These are phyloP conservation scores for Drosophila mulleri DNA, from an alignment of 2,888 invertebrate species.

Conservation along the genomic window DNA sequence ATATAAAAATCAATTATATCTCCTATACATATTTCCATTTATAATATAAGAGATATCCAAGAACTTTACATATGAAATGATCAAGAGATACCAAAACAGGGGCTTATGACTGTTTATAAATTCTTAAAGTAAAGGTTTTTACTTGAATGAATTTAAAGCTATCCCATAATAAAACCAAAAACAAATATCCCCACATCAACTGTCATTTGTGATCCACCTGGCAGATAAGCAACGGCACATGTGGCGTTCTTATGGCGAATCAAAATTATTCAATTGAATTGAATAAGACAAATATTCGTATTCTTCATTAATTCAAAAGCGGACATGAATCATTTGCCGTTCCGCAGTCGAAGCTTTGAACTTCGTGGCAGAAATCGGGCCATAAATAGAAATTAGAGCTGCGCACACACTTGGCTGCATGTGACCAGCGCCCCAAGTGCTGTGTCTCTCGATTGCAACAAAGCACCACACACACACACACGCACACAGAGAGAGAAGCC, in stretches of 20 bases:
- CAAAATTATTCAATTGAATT: slow-evolving; percentile 8
- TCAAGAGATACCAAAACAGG: too few relatives aligned
- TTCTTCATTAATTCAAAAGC: slow-evolving; percentile 10
- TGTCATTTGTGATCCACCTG: not conserved
- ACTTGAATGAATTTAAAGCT: too few relatives aligned
- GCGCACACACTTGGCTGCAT: slow-evolving; percentile 50
- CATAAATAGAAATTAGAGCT: slow-evolving; percentile 49
- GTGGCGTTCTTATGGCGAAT: not conserved
- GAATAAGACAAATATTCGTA: slow-evolving; percentile 21
- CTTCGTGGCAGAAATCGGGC: slow-evolving; percentile 9
- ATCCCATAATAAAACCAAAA: not conserved
- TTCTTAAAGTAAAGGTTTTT: too few relatives aligned
- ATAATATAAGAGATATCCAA: too few relatives aligned
- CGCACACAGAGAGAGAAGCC: too few relatives aligned
- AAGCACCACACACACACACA: not conserved
- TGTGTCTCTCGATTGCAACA: not conserved
- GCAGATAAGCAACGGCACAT: not conserved
- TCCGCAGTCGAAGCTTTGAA: slow-evolving; percentile 25
- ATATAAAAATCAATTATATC: too few relatives aligned
- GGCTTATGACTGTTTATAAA: too few relatives aligned
- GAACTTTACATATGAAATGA: too few relatives aligned
- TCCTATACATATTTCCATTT: too few relatives aligned
- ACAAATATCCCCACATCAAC: not conserved
- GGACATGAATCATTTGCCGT: slow-evolving; percentile 25
- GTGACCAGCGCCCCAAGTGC: slow-evolving; percentile 34